Percentiles rank a stretch among this genome's conserved stretches.
phyloP scores from a whole-genome alignment of 2,888 invertebrate species.

The Ditula angustiorana region DNA sequence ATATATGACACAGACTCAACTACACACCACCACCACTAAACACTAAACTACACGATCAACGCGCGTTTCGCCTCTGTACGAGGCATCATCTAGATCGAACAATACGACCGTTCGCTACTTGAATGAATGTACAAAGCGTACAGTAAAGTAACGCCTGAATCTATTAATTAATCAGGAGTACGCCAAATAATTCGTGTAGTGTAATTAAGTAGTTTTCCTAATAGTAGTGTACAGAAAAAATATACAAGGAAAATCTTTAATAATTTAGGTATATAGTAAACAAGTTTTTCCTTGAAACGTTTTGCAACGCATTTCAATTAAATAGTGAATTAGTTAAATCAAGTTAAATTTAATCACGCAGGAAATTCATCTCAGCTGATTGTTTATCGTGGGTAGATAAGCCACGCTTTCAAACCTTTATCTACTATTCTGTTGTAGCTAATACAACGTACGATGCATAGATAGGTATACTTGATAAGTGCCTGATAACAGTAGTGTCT shows the following conservation, averaged over 20 bases:
- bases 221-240: no score
- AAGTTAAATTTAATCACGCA: neutral
- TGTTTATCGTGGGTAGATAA: slow-evolving; percentile 18
- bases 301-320: neutral
- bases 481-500: slow-evolving; percentile 7
- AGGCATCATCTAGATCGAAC: no score
- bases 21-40: no score
- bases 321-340: neutral
- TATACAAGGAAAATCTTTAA: neutral
- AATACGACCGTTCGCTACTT: no score
- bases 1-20: no score
- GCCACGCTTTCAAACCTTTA: slow-evolving; percentile 24
- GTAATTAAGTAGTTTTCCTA: no score
- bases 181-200: no score
- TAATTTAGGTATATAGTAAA: neutral
- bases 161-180: no score
- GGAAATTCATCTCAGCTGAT: slow-evolving; percentile 26
- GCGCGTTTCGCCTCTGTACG: no score
- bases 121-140: no score
- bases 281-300: neutral
- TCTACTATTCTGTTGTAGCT: slow-evolving; percentile 2
- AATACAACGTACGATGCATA: neutral
- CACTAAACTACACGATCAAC: no score
- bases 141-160: no score
- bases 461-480: slow-evolving; percentile 28